Conservation (phyloP, 2,797 vertebrate species). For the Buphagus erythrorhynchus region DNA sequence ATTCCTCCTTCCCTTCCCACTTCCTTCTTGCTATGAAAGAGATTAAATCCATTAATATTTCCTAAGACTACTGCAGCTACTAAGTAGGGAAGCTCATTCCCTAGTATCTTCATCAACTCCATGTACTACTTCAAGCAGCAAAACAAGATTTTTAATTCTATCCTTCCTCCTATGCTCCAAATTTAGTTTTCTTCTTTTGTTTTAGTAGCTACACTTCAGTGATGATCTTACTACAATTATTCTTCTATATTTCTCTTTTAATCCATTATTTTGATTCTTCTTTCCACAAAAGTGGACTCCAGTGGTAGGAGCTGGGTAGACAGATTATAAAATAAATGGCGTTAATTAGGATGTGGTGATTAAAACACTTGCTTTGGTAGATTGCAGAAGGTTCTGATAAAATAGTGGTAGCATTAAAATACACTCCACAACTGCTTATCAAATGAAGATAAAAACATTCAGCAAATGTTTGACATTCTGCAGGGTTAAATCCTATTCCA, state of each 20-base stretch:
- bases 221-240: neutral
- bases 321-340: neutral
- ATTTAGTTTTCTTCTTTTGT: neutral
- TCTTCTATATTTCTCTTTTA: neutral
- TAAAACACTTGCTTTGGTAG: neutral
- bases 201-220: neutral
- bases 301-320: neutral
- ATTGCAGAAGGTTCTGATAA: neutral
- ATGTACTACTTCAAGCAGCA: neutral
- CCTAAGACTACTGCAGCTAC: neutral
- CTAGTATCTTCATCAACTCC: neutral
- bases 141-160: neutral
- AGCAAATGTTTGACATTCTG: neutral
- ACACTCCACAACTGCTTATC: neutral
- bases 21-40: neutral
- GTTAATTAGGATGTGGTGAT: neutral
- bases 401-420: neutral
- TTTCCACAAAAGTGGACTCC: neutral
- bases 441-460: neutral
- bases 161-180: neutral
- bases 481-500: neutral
- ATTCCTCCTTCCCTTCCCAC: neutral
- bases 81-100: neutral
- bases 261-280: neutral
- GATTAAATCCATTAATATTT: neutral